Percentiles rank a stretch among this genome's conserved stretches.
phyloP scores from a whole-genome alignment of 2,113 vertebrate genomes.

The Xerus inauris region DNA sequence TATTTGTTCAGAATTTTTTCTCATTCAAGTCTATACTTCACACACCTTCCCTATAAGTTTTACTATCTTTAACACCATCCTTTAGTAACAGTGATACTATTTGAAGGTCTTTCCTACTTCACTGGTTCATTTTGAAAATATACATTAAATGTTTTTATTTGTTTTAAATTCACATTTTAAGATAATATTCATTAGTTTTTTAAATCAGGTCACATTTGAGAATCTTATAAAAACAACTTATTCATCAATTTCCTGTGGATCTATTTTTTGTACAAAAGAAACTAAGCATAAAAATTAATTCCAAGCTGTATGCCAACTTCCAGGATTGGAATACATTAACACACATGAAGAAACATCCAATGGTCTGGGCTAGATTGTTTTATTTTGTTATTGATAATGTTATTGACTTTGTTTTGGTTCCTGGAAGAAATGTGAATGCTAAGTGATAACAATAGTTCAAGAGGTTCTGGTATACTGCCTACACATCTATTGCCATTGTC shows the following conservation, averaged over 20 bases:
- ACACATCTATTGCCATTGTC: neutral
- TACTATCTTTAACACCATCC: neutral
- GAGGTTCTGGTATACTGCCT: neutral
- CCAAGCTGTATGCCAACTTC: neutral
- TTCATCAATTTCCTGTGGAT: neutral
- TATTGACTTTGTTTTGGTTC: constrained; percentile 32
- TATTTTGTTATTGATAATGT: constrained; percentile 3
- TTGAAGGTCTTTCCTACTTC: neutral
- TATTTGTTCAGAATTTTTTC: neutral
- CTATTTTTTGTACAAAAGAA: neutral
- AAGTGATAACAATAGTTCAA: neutral
- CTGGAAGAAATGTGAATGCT: neutral
- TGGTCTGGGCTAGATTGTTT: neutral
- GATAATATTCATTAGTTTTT: neutral
- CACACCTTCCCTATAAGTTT: neutral
- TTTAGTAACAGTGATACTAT: neutral
- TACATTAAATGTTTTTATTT: neutral
- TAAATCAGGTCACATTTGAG: neutral
- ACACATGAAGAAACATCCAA: neutral
- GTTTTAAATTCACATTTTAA: neutral
- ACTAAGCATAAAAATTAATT: constrained; percentile 32
- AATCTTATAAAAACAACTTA: neutral
- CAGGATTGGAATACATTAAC: neutral
- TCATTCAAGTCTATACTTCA: neutral
- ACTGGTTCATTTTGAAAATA: neutral